Percentiles rank a stretch among this genome's conserved stretches.
These are phyloP conservation scores for Harpagoxenus sublaevis DNA, from an alignment of 2,888 invertebrate genomes.

Conservation along the genomic window DNA sequence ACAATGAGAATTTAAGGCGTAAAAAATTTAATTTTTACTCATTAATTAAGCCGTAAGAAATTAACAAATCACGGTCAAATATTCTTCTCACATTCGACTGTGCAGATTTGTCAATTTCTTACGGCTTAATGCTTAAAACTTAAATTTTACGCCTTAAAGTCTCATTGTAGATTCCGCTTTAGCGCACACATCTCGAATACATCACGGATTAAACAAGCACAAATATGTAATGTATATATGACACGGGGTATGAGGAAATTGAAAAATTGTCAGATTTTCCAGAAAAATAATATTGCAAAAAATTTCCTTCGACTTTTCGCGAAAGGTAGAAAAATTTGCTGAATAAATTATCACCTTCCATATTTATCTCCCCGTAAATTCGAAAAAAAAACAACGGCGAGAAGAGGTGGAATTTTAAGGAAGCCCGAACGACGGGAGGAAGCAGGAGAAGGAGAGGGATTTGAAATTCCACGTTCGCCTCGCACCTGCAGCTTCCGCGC, in stretches of 20 bases:
- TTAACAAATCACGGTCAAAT: too few relatives aligned
- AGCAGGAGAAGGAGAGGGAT: constrained; percentile 10
- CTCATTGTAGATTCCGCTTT: too few relatives aligned
- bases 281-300: background rate
- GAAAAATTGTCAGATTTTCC: background rate
- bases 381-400: constrained; percentile 18
- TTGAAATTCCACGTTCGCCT: constrained; percentile 55
- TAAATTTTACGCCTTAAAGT: too few relatives aligned
- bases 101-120: too few relatives aligned
- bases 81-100: too few relatives aligned
- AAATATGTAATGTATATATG: background rate
- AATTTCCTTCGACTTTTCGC: constrained; percentile 28
- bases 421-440: background rate
- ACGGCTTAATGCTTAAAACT: too few relatives aligned
- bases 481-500: constrained; percentile 47
- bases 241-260: background rate
- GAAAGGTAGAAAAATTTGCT: constrained; percentile 13
- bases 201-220: background rate
- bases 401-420: constrained; percentile 26
- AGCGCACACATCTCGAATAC: background rate
- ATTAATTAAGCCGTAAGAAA: too few relatives aligned
- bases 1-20: too few relatives aligned
- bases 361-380: constrained; percentile 39
- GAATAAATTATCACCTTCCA: constrained; percentile 30
- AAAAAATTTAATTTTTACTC: too few relatives aligned